Evolutionary conservation across 2,797 vertebrate genomes (phyloP).

Genomic region (Ambastaia sidthimunki): DNA sequence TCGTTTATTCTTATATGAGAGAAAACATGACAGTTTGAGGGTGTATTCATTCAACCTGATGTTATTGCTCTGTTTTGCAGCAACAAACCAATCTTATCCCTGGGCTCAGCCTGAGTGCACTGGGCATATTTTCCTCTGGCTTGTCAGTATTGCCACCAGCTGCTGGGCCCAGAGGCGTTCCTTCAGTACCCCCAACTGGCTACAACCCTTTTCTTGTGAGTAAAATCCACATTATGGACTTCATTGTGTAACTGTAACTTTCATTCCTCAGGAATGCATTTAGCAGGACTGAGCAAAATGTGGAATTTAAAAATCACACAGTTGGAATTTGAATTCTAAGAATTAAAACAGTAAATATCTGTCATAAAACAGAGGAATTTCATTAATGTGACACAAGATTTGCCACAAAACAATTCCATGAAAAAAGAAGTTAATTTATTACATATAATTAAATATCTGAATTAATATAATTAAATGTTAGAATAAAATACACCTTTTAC

Average conservation of each 20-base stretch:
- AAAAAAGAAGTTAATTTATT: no score
- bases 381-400: not conserved
- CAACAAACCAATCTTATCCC: constrained; percentile 95
- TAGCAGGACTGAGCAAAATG: not conserved
- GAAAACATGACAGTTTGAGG: not conserved
- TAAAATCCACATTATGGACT: constrained; percentile 43
- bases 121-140: constrained; percentile 95
- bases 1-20: not conserved
- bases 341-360: no score
- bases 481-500: no score
- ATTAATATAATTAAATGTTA: no score
- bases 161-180: constrained; percentile 78
- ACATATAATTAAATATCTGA: no score
- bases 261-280: not conserved
- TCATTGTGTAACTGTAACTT: not conserved
- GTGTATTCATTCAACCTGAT: constrained; percentile 19
- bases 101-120: constrained; percentile 89
- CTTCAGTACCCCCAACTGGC: constrained; percentile 72
- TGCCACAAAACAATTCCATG: not conserved
- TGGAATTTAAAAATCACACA: no score
- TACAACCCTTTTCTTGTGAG: constrained; percentile 91
- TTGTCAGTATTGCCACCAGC: constrained; percentile 84
- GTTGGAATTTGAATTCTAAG: no score
- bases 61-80: constrained; percentile 68
- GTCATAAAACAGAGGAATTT: not conserved